Evolutionary conservation across 1,140 invertebrate genomes (phyloP), one percentile per base, ranked within the genome.

Genomic region (Nilaparvata lugens): DNA sequence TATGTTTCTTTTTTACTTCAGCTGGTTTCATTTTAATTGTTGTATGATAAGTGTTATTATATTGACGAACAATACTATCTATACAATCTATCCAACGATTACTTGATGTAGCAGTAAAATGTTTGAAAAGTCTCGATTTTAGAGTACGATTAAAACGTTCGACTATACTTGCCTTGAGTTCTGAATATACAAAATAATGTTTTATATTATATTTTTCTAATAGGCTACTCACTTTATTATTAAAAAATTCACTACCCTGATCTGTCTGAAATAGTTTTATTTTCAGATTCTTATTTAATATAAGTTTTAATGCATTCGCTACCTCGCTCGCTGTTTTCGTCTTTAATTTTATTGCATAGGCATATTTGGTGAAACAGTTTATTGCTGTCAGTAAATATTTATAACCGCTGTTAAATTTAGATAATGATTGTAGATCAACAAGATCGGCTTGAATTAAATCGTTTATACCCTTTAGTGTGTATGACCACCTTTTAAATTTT

Each of bases 121-220:
- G 63, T 62, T 67, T 67, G 58, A 58, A 76, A 64, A 77, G 68
- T 52, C 52, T 62, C 5, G 52, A 54, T 68, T 74, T 75, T 31
- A 77, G 52, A 38, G 70, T 75, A 45, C 71, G 59, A 68, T 74
- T 72, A 24, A 74, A 73, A 28, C 75, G 57, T 69, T 77, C 75
- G 42, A 70, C 67, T 51, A 76, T 66, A 1, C 66, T 54, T 14
- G 69, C 73, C 70, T 77, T 77, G n/a, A 66, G 63, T 7, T 67
- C 61, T 45, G 59, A 70, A 61, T 71, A 70, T 18, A 67, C 72
- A 1, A 65, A 65, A 63, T 74, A 75, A 63, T 73, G 69, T 56
- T 70, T 68, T 25, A 76, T 69, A 9, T 67, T 59, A 60, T 68
- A 62, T 58, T 69, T 64, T 58, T 65, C 62, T 62, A 69, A 68